phyloP scores from a whole-genome alignment of 2,888 invertebrate species.

The Pseudococcus jackbeardsleyi region DNA sequence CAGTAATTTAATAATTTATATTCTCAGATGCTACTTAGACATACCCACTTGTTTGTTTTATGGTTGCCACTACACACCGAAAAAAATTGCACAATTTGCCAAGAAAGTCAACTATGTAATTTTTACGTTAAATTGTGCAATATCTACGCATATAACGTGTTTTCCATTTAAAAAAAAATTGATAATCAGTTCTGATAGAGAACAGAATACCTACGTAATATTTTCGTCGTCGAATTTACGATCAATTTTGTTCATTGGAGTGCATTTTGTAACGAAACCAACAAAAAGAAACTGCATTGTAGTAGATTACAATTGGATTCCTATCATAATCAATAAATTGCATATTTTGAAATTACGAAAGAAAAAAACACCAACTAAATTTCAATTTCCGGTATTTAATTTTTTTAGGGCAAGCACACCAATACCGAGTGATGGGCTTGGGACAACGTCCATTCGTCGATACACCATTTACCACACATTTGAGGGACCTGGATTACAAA shows the following conservation, averaged over 20 bases:
- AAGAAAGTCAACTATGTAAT: neutral
- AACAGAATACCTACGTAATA: neutral
- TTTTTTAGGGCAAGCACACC: conserved; percentile 74
- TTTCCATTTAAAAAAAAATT: neutral
- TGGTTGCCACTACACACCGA: neutral
- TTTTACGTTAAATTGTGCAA: conserved; percentile 21
- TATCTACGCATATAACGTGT: neutral
- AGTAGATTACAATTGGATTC: neutral
- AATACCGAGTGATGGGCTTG: conserved; percentile 81
- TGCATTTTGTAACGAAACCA: neutral
- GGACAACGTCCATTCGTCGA: conserved; percentile 80
- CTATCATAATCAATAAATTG: neutral
- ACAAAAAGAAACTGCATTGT: neutral
- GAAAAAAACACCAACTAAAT: neutral
- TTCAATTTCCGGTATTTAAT: neutral
- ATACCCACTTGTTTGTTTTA: neutral
- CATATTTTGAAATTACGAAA: neutral
- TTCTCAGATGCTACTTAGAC: neutral
- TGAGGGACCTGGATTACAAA: conserved; percentile 81
- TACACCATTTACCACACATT: conserved; percentile 76
- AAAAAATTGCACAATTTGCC: neutral
- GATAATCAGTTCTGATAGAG: neutral
- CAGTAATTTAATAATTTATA: neutral
- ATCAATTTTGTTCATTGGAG: neutral
- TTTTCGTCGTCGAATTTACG: neutral